Evolutionary conservation across 2,113 vertebrate species (phyloP), one percentile per base, ranked within the genome.

Genomic region (Myotis davidii): DNA sequence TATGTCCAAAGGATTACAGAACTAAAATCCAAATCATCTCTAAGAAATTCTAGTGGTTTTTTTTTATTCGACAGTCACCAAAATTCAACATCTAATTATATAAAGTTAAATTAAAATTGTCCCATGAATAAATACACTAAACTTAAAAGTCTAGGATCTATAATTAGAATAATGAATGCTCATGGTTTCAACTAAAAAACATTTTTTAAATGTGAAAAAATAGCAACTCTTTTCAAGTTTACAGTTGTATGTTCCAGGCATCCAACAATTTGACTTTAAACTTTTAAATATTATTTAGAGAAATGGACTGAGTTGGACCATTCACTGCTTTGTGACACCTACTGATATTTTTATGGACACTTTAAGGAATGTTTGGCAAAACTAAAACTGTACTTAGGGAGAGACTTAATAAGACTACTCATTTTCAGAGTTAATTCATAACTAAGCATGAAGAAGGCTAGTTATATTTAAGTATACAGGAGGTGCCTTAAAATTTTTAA

Each of bases 81-180:
- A 96, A 94, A 74, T 48, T 81, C 50, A 94, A 69, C 9, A 88
- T 64, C n/a, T 50, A 92, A 64, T 94, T 78, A 74, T 39, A 94
- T 52, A 32, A 74, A 84, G 39, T 86, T 81, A 92, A 92, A 83
- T 67, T 67, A 90, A 90, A 94, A 84, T 72, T 29, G 14, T 29
- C 4, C 12, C 54, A 78, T 52, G 10, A 95, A 92, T 52, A 89
- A 86, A 42, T 65, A 77, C 70, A 86, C 12, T 76, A 77, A 82
- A 86, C 32, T 34, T 67, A 9, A 96, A 96, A 77, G 48, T 79
- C 11, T 48, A 94, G 23, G 32, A 76, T 65, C 83, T 86, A 76
- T 20, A 89, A 54, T 91, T 81, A 91, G 34, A 90, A 42, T 79
- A 81, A 86, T 61, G 23, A 87, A 56, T 82, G 27, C 6, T 94